Base-by-base conservation (phyloP, 2,888 invertebrate genomes). In the Nysson spinosus region DNA sequence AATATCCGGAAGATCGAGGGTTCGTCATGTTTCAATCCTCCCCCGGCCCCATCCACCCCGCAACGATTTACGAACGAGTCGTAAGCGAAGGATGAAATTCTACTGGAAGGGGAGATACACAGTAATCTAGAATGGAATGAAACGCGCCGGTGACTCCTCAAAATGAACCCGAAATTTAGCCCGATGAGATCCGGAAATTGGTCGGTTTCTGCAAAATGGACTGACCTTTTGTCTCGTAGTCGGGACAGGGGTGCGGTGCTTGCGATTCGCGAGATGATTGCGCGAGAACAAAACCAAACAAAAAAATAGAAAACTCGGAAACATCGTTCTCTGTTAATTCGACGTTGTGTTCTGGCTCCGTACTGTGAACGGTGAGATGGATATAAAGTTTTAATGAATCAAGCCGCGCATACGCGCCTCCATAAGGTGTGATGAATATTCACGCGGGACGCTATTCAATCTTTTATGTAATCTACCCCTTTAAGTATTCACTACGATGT, bases 11-110 rank as follows among this genome's bases (percentile, higher is more conserved):
- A 9, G 34, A 14, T 12, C 11, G 37, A 16, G 14, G 22, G n/a
- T 20, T 7, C 22, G 6, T 2, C 2, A 43, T 5, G 9, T 30
- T 12, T n/a, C n/a, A n/a, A n/a, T n/a, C n/a, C n/a, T n/a, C n/a
- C n/a, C n/a, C n/a, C n/a, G n/a, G n/a, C n/a, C n/a, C n/a, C n/a
- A n/a, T n/a, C n/a, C 39, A 37, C 43, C 24, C 42, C 9, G n/a
- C n/a, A 35, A n/a, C 28, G 35, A 57, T 43, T 35, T 47, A 39
- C 24, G 17, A 17, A 46, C 20, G 14, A 17, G n/a, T 9, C 17
- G 6, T 42, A 34, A 34, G 50, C 12, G 4, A 3, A 3, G 20
- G 32, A 34, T 4, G 30, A 30, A 28, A 49, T 30, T 55, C 55
- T n/a, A n/a, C n/a, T n/a, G n/a, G n/a, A n/a, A n/a, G n/a, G n/a